phyloP scores from a whole-genome alignment of 2,797 vertebrate species.

The Odontamblyopus rebecca region DNA sequence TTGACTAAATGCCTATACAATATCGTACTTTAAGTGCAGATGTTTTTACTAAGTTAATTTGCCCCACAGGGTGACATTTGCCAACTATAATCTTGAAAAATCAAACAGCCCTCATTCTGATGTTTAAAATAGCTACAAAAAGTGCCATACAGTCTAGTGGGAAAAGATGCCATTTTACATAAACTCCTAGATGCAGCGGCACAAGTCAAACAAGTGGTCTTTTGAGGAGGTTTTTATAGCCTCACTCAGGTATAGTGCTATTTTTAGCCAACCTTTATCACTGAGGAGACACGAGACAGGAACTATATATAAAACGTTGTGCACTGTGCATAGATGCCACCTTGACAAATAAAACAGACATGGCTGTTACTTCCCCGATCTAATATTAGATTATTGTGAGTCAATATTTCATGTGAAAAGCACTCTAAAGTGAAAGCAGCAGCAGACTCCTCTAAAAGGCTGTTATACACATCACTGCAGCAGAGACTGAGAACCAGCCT shows the following conservation, averaged over 20 bases:
- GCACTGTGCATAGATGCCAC: background rate
- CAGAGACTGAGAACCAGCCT: constrained; percentile 24
- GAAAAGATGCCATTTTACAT: background rate
- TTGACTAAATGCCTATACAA: no score
- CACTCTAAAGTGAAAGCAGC: constrained; percentile 13
- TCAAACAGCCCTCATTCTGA: background rate
- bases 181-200: background rate
- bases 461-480: constrained; percentile 40
- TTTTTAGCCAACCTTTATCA: constrained; percentile 1
- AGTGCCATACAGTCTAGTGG: background rate
- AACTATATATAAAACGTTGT: background rate
- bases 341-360: background rate
- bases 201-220: background rate
- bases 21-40: no score
- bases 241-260: background rate
- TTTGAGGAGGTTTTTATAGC: background rate
- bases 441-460: constrained; percentile 17
- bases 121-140: background rate
- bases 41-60: no score
- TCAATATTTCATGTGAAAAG: constrained; percentile 3
- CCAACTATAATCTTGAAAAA: background rate
- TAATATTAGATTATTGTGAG: constrained; percentile 12
- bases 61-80: background rate
- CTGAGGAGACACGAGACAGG: background rate
- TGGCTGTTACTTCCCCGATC: background rate